A percentile compares a stretch with the other conserved stretches of the same genome.
These are phyloP conservation scores for Drosophila vallismaia DNA, from an alignment of 2,888 invertebrate species.

Conservation along the genomic window DNA sequence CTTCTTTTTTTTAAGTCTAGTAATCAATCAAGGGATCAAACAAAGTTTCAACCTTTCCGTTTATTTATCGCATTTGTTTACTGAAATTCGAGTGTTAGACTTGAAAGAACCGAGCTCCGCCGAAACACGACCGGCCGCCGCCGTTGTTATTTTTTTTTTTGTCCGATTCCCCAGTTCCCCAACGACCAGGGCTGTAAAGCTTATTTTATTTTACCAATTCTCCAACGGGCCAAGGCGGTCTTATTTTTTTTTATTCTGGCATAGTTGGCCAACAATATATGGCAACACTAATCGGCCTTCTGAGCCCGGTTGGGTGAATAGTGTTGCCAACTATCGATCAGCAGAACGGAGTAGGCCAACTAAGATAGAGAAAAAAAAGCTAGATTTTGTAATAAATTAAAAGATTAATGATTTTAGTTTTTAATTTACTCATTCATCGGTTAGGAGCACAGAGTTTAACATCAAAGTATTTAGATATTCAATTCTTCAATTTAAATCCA, in stretches of 20 bases:
- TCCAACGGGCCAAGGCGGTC: not conserved
- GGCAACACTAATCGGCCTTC: not conserved
- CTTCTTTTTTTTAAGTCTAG: constrained; percentile 13
- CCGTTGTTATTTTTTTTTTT: constrained; percentile 9
- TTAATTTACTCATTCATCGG: too few species aligned
- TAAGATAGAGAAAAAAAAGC: not conserved
- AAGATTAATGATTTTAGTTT: too few species aligned
- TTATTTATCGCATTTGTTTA: constrained; percentile 14
- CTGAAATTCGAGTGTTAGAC: constrained; percentile 32
- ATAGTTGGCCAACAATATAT: not conserved
- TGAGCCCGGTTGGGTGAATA: not conserved
- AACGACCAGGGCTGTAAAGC: not conserved
- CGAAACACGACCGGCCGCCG: constrained; percentile 60
- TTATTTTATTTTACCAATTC: not conserved
- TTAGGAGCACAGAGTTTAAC: too few species aligned
- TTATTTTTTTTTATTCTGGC: not conserved
- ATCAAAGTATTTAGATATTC: too few species aligned
- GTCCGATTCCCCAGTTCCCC: not conserved
- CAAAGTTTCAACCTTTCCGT: constrained; percentile 33
- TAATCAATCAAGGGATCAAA: constrained; percentile 60
- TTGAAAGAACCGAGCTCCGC: constrained; percentile 55
- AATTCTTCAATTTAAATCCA: too few species aligned
- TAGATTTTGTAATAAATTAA: too few species aligned
- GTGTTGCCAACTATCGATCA: not conserved
- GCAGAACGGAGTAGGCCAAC: not conserved